Base-by-base conservation (phyloP, 2,888 invertebrate species). In the Folsomia candida region DNA sequence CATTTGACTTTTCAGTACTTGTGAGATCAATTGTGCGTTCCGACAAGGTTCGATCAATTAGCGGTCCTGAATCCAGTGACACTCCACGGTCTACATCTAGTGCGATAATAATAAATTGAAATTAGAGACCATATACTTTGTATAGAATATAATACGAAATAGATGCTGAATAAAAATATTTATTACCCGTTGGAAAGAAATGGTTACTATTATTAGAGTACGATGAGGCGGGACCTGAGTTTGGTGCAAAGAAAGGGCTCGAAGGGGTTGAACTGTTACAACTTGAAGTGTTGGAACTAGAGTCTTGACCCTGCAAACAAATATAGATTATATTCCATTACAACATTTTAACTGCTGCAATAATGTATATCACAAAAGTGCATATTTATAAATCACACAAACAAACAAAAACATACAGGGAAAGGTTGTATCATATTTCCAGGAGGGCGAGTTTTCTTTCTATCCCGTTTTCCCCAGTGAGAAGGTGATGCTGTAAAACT, bases 241-340 rank as follows among this genome's bases (percentile, higher is more conserved):
- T 80, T 61, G 81, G 78, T 69, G 80, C 79, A 80, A 89, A 81
- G 60, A 94, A 95, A 64, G 97, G 97, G 82, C 94, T 95, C 80
- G 96, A 96, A 75, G 97, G 96, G 74, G 95, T 94, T 70, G 96
- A 96, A 83, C 94, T 95, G 85, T 95, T 96, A 86, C 95, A 96
- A 83, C 95, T 96, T 68, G 96, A 96, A 68, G 94, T 93, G 83
- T 92, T 94, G 57, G 95, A 95, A 83, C 94, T 93, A 78, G 93
- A 93, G 84, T 94, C 94, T 26, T 90, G 91, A 64, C 89, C 86
- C 78, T 78, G 59, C n/a, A n/a, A n/a, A 61, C 72, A 65, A 74
- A 66, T 57, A 18, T 71, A 69, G 60, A 64, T 60, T 27, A 63
- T 22, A 11, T 26, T 14, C 11, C n/a, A 37, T n/a, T n/a, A n/a